These are phyloP conservation scores for Spizella passerina DNA, from an alignment of 2,797 vertebrate genomes.

Conservation along the genomic window DNA sequence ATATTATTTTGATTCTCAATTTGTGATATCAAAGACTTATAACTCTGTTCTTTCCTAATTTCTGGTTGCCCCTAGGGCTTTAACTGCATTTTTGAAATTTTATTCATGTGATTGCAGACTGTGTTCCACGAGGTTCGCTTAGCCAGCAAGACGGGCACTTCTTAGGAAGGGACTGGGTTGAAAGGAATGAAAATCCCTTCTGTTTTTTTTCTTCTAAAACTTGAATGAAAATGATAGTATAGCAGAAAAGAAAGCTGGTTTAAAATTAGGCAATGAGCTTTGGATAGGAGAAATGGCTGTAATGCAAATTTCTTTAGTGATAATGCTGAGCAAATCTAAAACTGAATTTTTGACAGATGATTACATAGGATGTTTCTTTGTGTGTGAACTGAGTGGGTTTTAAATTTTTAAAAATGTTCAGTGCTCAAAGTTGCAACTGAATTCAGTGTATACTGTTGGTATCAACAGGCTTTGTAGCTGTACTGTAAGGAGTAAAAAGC, in stretches of 20 bases:
- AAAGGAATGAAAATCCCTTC: not conserved
- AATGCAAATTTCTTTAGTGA: conserved; percentile 45
- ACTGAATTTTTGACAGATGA: conserved; percentile 16
- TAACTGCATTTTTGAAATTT: not conserved
- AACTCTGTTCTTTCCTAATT: not conserved
- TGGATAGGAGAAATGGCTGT: conserved; percentile 21
- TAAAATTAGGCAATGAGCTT: conserved; percentile 10
- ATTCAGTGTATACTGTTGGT: not conserved
- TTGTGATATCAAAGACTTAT: not conserved
- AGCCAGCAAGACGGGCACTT: not conserved
- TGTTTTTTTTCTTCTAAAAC: not conserved
- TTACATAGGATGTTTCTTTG: conserved; percentile 41
- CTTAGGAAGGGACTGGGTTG: not conserved
- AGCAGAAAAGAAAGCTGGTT: conserved; percentile 44
- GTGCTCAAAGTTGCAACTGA: not conserved
- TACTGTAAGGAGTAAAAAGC: not conserved
- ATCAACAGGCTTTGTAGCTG: not conserved
- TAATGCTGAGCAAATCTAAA: conserved; percentile 54
- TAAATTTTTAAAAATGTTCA: conserved; percentile 39
- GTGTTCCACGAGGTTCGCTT: not conserved
- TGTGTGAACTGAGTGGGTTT: not conserved
- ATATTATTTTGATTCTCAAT: not conserved
- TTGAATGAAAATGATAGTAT: conserved; percentile 38
- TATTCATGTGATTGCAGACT: not conserved
- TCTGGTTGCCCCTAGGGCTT: not conserved